phyloP scores from a whole-genome alignment of 2,797 vertebrate genomes.

The Crossoptilon crossoptilon region DNA sequence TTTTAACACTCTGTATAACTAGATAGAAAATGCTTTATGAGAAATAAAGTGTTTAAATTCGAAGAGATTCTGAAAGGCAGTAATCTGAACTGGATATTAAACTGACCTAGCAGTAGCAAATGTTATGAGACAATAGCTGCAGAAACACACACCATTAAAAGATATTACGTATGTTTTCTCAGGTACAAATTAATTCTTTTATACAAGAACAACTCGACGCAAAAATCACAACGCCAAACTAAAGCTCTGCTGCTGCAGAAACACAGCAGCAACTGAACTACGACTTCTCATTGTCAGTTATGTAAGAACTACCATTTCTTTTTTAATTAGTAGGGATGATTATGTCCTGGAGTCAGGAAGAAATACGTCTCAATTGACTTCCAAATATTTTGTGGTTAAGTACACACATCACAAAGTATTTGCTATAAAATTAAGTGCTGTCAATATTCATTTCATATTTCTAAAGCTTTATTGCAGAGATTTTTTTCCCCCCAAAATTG shows the following conservation, averaged over 20 bases:
- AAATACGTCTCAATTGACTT: neutral
- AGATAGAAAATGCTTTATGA: neutral
- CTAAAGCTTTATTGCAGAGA: neutral
- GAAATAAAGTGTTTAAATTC: rapidly evolving
- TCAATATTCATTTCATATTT: neutral
- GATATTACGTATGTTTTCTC: rapidly evolving
- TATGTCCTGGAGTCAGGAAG: neutral
- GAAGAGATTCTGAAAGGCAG: neutral
- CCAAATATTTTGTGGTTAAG: neutral
- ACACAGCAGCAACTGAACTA: neutral
- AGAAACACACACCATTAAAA: neutral
- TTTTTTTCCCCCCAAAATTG: no score
- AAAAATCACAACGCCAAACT: neutral
- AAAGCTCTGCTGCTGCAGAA: neutral
- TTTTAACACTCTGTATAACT: neutral
- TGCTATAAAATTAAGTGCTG: neutral
- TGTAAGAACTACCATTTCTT: neutral
- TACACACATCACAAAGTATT: neutral
- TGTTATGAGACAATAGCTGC: neutral
- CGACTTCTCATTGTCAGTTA: neutral
- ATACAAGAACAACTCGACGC: neutral
- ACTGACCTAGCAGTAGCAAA: neutral
- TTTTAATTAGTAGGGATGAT: neutral
- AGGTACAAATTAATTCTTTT: neutral
- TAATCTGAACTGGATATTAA: neutral